These are phyloP conservation scores for Falco peregrinus DNA, from an alignment of 2,797 vertebrate species.

Conservation along the genomic window DNA sequence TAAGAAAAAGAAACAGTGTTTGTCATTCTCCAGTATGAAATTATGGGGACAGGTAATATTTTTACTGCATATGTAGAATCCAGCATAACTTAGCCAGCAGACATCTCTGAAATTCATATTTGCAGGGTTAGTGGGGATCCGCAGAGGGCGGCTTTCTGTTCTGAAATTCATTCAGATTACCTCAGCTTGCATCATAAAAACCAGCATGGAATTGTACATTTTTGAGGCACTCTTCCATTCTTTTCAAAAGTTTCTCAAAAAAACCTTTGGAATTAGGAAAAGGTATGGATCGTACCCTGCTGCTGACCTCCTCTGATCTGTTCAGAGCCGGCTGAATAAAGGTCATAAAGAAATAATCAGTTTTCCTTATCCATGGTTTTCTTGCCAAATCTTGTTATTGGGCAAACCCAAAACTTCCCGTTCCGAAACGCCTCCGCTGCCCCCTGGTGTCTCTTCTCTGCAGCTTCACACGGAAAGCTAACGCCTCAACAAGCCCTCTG, in stretches of 20 bases:
- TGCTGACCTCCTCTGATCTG: background rate
- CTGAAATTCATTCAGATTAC: background rate
- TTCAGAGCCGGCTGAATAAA: background rate
- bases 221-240: background rate
- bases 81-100: background rate
- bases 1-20: background rate
- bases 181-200: background rate
- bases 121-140: background rate
- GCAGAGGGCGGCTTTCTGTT: background rate
- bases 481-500: background rate
- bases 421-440: background rate
- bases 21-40: background rate
- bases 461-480: background rate
- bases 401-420: background rate
- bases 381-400: background rate
- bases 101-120: background rate
- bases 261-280: background rate
- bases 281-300: background rate
- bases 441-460: background rate
- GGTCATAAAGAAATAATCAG: background rate
- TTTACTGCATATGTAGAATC: background rate
- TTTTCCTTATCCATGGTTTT: background rate
- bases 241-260: background rate
- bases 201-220: background rate
- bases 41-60: background rate